Conservation (phyloP, 2,888 invertebrate genomes). For the Orthonychiurus folsomi region DNA sequence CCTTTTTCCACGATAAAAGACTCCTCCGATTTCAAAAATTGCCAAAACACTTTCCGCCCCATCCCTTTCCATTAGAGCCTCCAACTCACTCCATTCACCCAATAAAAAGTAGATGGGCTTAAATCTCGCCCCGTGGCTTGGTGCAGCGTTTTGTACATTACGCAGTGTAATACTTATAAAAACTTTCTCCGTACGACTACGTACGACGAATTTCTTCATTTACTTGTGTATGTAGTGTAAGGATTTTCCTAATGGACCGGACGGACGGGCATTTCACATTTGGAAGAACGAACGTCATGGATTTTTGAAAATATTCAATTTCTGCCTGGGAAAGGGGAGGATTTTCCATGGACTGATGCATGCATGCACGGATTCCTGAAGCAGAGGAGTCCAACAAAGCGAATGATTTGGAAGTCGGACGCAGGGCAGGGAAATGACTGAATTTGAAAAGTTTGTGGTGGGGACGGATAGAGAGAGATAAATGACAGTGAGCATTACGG, state of each 20-base stretch:
- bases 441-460: neutral
- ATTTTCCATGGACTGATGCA: neutral
- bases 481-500: neutral
- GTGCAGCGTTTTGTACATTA: too few species aligned
- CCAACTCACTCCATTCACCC: conserved; percentile 2
- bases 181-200: too few species aligned
- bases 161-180: too few species aligned
- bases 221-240: neutral
- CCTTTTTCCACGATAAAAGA: conserved; percentile 12
- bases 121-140: too few species aligned
- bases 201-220: too few species aligned
- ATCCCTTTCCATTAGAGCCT: neutral
- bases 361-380: neutral
- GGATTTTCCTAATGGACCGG: neutral
- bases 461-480: neutral
- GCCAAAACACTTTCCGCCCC: conserved; percentile 9
- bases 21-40: conserved; percentile 20
- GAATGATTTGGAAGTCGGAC: too few species aligned
- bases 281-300: too few species aligned
- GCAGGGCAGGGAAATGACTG: neutral
- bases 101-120: too few species aligned
- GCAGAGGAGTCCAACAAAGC: neutral
- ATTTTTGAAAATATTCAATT: neutral
- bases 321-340: neutral
- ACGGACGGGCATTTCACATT: neutral